These are phyloP conservation scores for Sitobion miscanthi DNA, from an alignment of 1,140 invertebrate genomes.

Conservation along the genomic window DNA sequence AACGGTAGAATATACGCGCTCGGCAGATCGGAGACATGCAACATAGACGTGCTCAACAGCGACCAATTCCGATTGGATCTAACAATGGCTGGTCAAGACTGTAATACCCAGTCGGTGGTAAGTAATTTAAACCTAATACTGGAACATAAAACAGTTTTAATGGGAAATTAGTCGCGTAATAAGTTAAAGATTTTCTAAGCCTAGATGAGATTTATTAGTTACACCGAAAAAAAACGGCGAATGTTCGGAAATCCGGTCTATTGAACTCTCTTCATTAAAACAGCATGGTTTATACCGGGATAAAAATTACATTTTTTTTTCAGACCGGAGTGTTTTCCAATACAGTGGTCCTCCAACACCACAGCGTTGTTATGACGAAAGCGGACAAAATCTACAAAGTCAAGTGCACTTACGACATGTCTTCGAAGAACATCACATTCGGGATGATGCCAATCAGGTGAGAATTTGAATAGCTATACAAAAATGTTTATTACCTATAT, in stretches of 20 bases:
- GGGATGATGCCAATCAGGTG: slow-evolving; percentile 95
- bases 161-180: background rate
- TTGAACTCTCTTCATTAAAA: background rate
- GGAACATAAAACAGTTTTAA: slow-evolving; percentile 24
- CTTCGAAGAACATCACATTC: slow-evolving; percentile 94
- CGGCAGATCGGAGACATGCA: slow-evolving; percentile 91
- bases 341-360: slow-evolving; percentile 92
- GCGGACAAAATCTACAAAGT: slow-evolving; percentile 97
- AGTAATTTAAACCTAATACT: slow-evolving; percentile 63
- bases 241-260: background rate
- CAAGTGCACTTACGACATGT: slow-evolving; percentile 95
- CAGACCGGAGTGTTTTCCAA: slow-evolving; percentile 93
- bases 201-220: background rate
- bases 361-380: slow-evolving; percentile 96
- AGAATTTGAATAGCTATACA: slow-evolving; percentile 7
- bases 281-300: background rate
- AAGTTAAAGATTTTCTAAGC: background rate
- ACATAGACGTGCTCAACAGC: slow-evolving; percentile 90
- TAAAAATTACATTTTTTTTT: background rate
- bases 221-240: background rate
- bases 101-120: slow-evolving; percentile 90
- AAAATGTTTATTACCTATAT: background rate
- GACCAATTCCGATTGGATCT: slow-evolving; percentile 90
- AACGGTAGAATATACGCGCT: slow-evolving; percentile 93
- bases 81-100: slow-evolving; percentile 91